phyloP scores from a whole-genome alignment of 2,797 vertebrate species.

The Pogonophryne albipinna region DNA sequence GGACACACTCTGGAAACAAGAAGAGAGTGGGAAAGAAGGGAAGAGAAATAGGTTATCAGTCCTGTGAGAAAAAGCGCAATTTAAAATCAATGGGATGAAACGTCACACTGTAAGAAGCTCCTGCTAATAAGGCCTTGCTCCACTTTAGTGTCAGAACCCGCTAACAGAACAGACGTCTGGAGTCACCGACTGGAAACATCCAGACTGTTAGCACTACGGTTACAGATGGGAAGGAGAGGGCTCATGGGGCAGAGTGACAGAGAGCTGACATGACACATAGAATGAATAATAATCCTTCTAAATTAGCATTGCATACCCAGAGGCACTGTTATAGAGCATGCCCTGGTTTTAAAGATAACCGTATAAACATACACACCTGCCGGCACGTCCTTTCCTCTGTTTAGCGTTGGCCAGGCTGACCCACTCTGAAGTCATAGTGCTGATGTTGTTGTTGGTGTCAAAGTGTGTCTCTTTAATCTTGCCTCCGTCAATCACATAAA shows the following conservation, averaged over 20 bases:
- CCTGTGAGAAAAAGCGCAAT: constrained; percentile 47
- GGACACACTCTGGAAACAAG: constrained; percentile 90
- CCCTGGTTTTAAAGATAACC: constrained; percentile 26
- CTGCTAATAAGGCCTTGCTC: constrained; percentile 66
- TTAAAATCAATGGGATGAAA: constrained; percentile 58
- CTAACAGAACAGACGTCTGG: constrained; percentile 39
- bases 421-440: constrained; percentile 97
- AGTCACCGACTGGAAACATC: constrained; percentile 47
- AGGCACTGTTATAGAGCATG: constrained; percentile 13
- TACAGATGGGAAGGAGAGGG: constrained; percentile 28
- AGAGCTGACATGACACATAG: constrained; percentile 33
- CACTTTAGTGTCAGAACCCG: constrained; percentile 57
- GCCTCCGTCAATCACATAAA: constrained; percentile 96
- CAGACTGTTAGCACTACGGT: constrained; percentile 33
- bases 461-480: constrained; percentile 99
- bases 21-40: background rate
- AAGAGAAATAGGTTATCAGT: constrained; percentile 13
- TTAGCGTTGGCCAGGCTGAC: constrained; percentile 98
- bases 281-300: constrained; percentile 26
- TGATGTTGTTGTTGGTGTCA: constrained; percentile 98
- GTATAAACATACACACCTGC: constrained; percentile 85
- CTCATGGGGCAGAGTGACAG: constrained; percentile 21
- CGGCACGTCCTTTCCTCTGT: constrained; percentile 96
- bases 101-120: constrained; percentile 41
- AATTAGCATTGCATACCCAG: constrained; percentile 17